Percentiles rank a stretch among this genome's conserved stretches.
phyloP scores from a whole-genome alignment of 2,113 vertebrate genomes.

The Phrynosoma blainvillii region DNA sequence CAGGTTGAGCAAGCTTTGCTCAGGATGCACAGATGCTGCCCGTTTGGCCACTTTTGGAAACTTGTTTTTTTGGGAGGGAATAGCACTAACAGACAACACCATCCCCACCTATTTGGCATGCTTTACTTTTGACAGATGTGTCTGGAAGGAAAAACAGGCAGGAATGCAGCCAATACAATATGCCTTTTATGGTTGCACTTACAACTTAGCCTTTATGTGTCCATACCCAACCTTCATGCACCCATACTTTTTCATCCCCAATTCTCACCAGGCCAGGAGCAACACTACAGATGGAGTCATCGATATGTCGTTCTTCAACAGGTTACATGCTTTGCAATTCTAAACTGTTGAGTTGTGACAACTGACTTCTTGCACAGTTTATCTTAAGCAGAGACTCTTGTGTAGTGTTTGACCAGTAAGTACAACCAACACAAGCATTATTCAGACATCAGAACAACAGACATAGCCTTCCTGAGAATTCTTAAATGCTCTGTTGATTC shows the following conservation, averaged over 20 bases:
- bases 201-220: neutral
- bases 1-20: neutral
- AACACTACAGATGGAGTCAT: too few relatives aligned
- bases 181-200: neutral
- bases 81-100: neutral
- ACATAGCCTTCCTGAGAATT: neutral
- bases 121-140: neutral
- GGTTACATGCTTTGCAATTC: too few relatives aligned
- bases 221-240: too few relatives aligned
- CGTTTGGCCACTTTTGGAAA: neutral
- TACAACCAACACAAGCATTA: neutral
- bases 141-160: too few relatives aligned
- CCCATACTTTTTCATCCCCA: neutral
- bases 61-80: neutral
- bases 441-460: neutral
- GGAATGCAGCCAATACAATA: neutral
- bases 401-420: neutral
- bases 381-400: neutral
- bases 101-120: neutral
- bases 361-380: neutral
- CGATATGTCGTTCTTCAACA: too few relatives aligned
- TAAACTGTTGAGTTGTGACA: neutral
- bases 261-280: neutral
- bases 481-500: neutral
- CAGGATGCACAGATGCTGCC: fast-evolving